These are phyloP conservation scores for Thinocorus orbignyianus DNA, from an alignment of 2,113 vertebrate species.

Conservation along the genomic window DNA sequence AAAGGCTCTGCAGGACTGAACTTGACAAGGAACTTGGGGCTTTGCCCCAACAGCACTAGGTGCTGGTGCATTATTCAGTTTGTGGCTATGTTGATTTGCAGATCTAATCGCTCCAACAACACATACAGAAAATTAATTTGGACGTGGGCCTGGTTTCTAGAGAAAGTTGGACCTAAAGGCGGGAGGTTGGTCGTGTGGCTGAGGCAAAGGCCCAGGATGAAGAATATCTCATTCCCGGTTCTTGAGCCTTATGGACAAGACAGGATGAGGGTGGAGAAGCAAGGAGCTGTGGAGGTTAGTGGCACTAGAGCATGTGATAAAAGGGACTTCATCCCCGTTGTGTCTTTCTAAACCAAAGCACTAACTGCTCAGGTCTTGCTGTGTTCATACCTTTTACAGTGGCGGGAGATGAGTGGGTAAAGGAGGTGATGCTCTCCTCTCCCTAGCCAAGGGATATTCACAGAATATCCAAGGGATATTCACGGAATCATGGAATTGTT, in stretches of 20 bases:
- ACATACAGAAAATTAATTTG: constrained; percentile 67
- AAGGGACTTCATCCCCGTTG: neutral
- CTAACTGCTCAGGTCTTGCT: neutral
- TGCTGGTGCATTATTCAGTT: constrained; percentile 56
- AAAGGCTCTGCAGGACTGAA: constrained; percentile 66
- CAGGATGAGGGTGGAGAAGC: neutral
- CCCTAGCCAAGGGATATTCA: neutral
- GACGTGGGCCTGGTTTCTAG: constrained; percentile 61
- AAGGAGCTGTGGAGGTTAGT: neutral
- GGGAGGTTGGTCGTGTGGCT: constrained; percentile 52
- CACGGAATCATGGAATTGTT: too few species aligned
- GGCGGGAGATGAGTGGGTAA: neutral
- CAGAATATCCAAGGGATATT: neutral
- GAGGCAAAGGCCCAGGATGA: constrained; percentile 1
- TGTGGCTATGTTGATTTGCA: constrained; percentile 67
- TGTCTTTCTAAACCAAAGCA: neutral
- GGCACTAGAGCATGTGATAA: neutral
- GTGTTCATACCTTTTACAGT: neutral
- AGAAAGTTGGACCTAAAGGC: constrained; percentile 70
- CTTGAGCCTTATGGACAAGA: neutral
- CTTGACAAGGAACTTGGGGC: constrained; percentile 47
- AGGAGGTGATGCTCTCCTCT: neutral
- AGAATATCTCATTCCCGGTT: neutral
- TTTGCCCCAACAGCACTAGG: constrained; percentile 37
- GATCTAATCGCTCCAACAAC: constrained; percentile 67